Evolutionary conservation across 2,888 invertebrate genomes (phyloP).

Genomic region (Choreutis nemorana): DNA sequence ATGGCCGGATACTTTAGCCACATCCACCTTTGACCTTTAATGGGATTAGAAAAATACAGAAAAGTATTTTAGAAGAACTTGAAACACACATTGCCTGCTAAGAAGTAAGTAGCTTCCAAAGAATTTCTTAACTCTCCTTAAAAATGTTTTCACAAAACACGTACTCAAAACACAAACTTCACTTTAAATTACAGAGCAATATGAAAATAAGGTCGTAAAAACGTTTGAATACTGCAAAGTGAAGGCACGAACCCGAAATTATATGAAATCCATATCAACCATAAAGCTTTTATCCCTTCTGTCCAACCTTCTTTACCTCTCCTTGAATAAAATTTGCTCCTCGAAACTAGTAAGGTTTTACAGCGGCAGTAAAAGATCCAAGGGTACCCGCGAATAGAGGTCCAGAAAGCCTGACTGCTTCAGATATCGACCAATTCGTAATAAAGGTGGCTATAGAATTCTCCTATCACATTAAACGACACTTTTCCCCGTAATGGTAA

Average conservation of each 20-base stretch:
- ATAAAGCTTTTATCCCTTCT: not conserved
- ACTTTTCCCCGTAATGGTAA: constrained; percentile 15
- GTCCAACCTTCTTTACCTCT: constrained; percentile 6
- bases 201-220: constrained; percentile 1
- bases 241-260: too few relatives aligned
- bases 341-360: constrained; percentile 21
- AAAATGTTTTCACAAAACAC: too few relatives aligned
- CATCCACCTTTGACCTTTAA: not conserved
- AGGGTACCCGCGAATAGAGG: constrained; percentile 23
- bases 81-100: too few relatives aligned
- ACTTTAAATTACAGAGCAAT: too few relatives aligned
- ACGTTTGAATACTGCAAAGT: too few relatives aligned
- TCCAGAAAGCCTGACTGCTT: constrained; percentile 23
- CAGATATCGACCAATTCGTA: constrained; percentile 22
- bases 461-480: constrained; percentile 24
- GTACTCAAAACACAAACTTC: too few relatives aligned
- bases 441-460: constrained; percentile 24
- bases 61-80: too few relatives aligned
- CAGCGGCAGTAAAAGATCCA: constrained; percentile 30
- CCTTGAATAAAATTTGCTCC: constrained; percentile 11
- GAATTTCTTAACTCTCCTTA: too few relatives aligned
- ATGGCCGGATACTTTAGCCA: constrained; percentile 16
- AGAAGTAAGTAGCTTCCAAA: too few relatives aligned
- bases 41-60: not conserved
- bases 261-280: too few relatives aligned